phyloP scores from a whole-genome alignment of 2,797 vertebrate species.

The Coilia nasus region DNA sequence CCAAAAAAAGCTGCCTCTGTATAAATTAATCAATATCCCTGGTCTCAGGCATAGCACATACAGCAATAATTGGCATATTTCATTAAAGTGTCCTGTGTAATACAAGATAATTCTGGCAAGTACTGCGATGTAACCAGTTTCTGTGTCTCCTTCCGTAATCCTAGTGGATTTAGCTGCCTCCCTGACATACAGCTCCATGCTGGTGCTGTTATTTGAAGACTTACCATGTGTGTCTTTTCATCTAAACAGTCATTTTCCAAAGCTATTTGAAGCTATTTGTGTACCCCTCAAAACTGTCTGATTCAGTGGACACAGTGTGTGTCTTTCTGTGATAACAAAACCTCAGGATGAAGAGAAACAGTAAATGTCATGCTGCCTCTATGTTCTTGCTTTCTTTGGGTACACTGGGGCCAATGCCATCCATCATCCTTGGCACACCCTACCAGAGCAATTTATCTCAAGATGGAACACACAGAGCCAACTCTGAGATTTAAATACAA shows the following conservation, averaged over 20 bases:
- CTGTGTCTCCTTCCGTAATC: not conserved
- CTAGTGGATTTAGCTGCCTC: not conserved
- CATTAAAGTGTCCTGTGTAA: not conserved
- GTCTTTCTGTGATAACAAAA: not conserved
- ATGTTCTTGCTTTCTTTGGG: not conserved
- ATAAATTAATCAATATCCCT: not conserved
- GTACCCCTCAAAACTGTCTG: not conserved
- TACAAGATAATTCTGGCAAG: not conserved
- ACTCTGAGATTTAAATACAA: not conserved
- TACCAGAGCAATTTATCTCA: constrained; percentile 3
- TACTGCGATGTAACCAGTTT: not conserved
- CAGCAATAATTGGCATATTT: not conserved
- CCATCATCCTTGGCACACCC: not conserved
- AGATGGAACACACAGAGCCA: not conserved
- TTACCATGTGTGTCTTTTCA: not conserved
- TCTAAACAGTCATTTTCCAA: not conserved
- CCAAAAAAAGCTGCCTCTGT: not conserved
- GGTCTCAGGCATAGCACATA: not conserved
- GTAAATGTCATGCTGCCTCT: not conserved
- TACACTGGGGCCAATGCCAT: not conserved
- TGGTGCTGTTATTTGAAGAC: not conserved
- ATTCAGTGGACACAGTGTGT: not conserved
- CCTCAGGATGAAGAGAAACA: no score
- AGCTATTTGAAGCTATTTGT: not conserved
- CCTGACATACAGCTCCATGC: not conserved